phyloP scores from a whole-genome alignment of 2,797 vertebrate genomes.

The Uromys caudimaculatus region DNA sequence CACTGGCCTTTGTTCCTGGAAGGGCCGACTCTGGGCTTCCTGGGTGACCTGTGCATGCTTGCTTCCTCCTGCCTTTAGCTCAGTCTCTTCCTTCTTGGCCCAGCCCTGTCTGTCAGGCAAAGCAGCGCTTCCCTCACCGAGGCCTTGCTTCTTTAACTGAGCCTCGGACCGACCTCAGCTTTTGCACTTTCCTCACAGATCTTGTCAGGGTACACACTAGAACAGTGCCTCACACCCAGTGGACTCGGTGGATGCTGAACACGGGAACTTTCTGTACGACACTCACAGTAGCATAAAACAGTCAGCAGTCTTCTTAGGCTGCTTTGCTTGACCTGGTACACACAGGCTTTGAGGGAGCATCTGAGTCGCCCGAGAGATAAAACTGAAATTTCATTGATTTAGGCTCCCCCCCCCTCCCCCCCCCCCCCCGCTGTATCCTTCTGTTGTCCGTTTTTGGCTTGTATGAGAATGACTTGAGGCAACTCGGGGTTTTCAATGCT shows the following conservation, averaged over 20 bases:
- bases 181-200: neutral
- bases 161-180: neutral
- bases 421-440: neutral
- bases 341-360: neutral
- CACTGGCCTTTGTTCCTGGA: neutral
- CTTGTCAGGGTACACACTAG: neutral
- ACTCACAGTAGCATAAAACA: neutral
- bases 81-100: neutral
- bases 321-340: neutral
- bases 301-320: neutral
- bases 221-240: neutral
- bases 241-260: neutral
- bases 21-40: neutral
- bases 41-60: neutral
- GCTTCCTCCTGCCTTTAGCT: neutral
- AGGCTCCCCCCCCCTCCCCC: neutral
- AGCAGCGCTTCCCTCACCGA: neutral
- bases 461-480: slow-evolving; percentile 5
- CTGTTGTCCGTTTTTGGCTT: slow-evolving; percentile 26
- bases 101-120: neutral
- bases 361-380: neutral
- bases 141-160: neutral
- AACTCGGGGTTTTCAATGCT: neutral
- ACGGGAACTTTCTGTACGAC: neutral
- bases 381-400: neutral